phyloP scores from a whole-genome alignment of 2,888 invertebrate species.

The Pyrrhosoma nymphula region DNA sequence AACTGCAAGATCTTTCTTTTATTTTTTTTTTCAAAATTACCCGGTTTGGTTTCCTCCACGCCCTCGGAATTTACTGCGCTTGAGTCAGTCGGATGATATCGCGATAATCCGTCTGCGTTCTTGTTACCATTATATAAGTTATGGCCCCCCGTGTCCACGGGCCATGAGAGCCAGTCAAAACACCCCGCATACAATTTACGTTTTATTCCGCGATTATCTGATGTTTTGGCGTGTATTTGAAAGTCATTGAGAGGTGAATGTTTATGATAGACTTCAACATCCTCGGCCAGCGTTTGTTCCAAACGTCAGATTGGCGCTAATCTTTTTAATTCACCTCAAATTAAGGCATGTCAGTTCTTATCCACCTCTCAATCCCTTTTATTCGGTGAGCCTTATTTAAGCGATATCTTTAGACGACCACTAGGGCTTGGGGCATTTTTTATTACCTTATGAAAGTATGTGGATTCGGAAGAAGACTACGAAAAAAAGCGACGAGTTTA shows the following conservation, averaged over 20 bases:
- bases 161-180: neutral
- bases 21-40: neutral
- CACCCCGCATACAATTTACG: neutral
- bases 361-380: neutral
- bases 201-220: neutral
- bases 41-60: neutral
- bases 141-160: neutral
- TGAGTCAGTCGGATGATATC: neutral
- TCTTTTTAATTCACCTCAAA: neutral
- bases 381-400: neutral
- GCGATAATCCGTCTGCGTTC: neutral
- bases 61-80: neutral
- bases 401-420: neutral
- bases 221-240: slow-evolving; percentile 17
- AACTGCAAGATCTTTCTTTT: neutral
- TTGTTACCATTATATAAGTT: neutral
- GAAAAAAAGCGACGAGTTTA: neutral
- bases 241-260: neutral
- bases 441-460: neutral
- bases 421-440: neutral
- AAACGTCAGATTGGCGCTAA: neutral
- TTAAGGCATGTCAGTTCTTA: neutral
- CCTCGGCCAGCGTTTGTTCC: neutral
- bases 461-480: neutral
- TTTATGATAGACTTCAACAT: neutral